These are phyloP conservation scores for Struthidea cinerea DNA, from an alignment of 2,113 vertebrate species.

Conservation along the genomic window DNA sequence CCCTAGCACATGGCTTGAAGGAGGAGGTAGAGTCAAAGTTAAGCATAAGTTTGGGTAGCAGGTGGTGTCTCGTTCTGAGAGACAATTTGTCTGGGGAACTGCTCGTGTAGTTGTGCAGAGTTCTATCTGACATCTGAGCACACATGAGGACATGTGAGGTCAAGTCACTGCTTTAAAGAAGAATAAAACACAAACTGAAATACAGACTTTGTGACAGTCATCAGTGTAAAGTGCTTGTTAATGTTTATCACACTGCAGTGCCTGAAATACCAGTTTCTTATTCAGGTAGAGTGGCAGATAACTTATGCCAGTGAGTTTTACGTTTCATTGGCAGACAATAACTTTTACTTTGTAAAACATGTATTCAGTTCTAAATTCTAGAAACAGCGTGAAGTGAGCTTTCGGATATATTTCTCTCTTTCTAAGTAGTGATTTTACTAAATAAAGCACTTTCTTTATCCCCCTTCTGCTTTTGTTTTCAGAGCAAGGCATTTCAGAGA, in stretches of 20 bases:
- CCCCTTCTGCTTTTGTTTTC: constrained; percentile 31
- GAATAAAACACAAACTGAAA: not conserved
- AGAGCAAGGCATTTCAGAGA: constrained; percentile 92
- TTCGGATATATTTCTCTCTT: constrained; percentile 1
- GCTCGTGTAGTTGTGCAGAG: accelerated
- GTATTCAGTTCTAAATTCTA: constrained; percentile 3
- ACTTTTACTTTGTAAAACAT: not conserved
- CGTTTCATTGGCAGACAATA: not conserved
- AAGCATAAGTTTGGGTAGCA: accelerated
- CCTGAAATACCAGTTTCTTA: not conserved
- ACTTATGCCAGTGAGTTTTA: not conserved
- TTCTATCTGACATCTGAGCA: not conserved
- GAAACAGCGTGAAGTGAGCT: not conserved
- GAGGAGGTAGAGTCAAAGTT: not conserved
- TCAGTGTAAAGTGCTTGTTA: not conserved
- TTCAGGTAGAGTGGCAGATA: not conserved
- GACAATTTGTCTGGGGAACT: not conserved
- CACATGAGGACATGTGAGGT: not conserved
- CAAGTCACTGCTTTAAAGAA: not conserved
- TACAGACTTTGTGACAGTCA: not conserved
- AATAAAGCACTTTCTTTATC: constrained; percentile 27
- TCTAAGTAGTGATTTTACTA: constrained; percentile 29
- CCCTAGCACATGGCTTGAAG: not conserved
- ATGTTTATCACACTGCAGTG: not conserved
- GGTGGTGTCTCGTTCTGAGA: not conserved